Evolutionary conservation across 1,140 invertebrate genomes (phyloP).

Genomic region (Drosophila athabasca): DNA sequence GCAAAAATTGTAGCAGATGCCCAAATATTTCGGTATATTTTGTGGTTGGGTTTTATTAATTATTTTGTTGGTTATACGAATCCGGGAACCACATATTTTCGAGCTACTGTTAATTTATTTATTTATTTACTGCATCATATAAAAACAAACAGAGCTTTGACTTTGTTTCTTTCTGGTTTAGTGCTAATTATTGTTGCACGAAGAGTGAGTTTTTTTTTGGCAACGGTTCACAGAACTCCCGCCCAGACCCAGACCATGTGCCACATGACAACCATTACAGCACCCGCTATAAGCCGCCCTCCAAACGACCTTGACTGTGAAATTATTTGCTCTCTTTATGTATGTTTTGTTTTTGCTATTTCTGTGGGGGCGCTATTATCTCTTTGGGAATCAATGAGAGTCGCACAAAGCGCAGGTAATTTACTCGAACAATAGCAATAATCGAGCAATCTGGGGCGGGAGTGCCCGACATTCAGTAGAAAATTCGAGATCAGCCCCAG

Average conservation of each 20-base stretch:
- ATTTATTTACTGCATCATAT: too few relatives aligned
- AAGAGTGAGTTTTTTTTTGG: background rate
- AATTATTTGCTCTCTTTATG: constrained; percentile 20
- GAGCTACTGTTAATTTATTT: too few relatives aligned
- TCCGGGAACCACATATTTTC: too few relatives aligned
- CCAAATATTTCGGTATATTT: constrained; percentile 21
- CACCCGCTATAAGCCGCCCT: constrained; percentile 25
- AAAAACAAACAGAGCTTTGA: too few relatives aligned
- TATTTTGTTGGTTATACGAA: too few relatives aligned
- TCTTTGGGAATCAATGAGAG: constrained; percentile 31
- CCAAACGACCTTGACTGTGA: constrained; percentile 69
- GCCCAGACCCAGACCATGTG: too few relatives aligned
- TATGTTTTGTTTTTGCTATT: constrained; percentile 10
- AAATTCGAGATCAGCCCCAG: constrained; percentile 37
- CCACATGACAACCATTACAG: background rate
- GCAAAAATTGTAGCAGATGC: background rate
- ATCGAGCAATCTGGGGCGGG: constrained; percentile 25
- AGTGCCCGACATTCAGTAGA: constrained; percentile 39
- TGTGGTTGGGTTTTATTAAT: background rate
- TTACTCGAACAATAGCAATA: constrained; percentile 53
- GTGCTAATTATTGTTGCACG: too few relatives aligned
- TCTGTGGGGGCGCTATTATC: constrained; percentile 12
- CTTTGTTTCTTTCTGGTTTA: too few relatives aligned
- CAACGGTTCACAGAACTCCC: constrained; percentile 24
- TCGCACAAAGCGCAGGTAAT: constrained; percentile 68